Base-by-base conservation (phyloP, 2,888 invertebrate species). In the Gibbula magus region DNA sequence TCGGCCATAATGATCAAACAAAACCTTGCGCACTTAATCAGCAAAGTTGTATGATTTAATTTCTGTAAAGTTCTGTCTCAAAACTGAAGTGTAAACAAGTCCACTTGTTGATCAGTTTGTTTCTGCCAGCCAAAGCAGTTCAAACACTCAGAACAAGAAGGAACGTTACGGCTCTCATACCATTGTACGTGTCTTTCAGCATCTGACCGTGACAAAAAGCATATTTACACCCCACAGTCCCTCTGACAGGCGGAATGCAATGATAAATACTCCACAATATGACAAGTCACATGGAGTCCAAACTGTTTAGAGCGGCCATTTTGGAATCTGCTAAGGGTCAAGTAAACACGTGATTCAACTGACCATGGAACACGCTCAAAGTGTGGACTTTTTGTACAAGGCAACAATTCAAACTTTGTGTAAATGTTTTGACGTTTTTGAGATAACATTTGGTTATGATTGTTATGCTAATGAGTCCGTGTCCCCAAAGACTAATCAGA, bases 81-180 rank as follows among this genome's bases (percentile, higher is more conserved):
- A 45, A 45, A 45, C 5, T 45, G 45, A 10, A 45, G 45, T 95
- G 92, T 8, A 92, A 91, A 83, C 74, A 80, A 77, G 29, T n/a
- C 25, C 61, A 29, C 25, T 25, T 25, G 29, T 61, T 61, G 29
- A 61, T 61, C 61, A 25, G 29, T 61, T 61, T 61, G 29, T 35
- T 20, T 70, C 70, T 35, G n/a, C 45, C 45, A 45, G 45, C 1
- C 45, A 45, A 7, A 10, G 45, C 45, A 45, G 45, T 7, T 45
- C 45, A 45, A 45, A 45, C 13, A 45, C 13, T 45, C 13, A 7
- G 10, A 45, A 45, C 45, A 45, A 45, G 3, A 35, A 35, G 35
- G 35, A 35, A 35, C 4, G 45, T 45, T 45, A 10, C 10, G 45
- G 45, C 45, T 45, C 8, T 13, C 45, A 45, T 45, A 45, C 45